phyloP scores from a whole-genome alignment of 2,888 invertebrate species.

The Parascotia fuliginaria region DNA sequence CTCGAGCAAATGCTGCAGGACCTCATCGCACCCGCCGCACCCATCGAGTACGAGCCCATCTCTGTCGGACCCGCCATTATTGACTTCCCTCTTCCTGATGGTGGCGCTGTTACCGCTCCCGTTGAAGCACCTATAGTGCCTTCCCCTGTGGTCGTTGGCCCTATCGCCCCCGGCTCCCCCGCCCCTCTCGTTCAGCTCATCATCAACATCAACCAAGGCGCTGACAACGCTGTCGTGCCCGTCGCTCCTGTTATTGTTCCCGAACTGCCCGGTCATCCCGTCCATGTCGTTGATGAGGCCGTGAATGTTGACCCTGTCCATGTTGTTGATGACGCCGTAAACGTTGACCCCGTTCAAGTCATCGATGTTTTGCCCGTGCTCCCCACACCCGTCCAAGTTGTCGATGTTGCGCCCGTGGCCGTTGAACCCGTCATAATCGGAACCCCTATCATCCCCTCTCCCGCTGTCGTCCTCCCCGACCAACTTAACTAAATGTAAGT shows the following conservation, averaged over 20 bases:
- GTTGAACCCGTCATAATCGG: slow-evolving; percentile 40
- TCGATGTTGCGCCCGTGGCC: slow-evolving; percentile 28
- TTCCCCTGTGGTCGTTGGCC: slow-evolving; percentile 18
- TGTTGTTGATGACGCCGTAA: slow-evolving; percentile 38
- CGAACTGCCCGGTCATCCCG: slow-evolving; percentile 17
- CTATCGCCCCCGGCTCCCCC: slow-evolving; percentile 18
- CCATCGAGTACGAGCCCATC: slow-evolving; percentile 20
- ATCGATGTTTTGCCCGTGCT: too few species aligned
- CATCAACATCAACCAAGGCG: slow-evolving; percentile 47
- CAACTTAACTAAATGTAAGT: slow-evolving; percentile 35
- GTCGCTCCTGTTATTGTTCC: not conserved
- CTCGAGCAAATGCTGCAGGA: slow-evolving; percentile 52
- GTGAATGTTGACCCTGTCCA: slow-evolving; percentile 21
- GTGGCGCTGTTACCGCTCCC: slow-evolving; percentile 7
- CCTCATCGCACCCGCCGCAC: slow-evolving; percentile 28
- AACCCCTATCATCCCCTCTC: slow-evolving; percentile 33
- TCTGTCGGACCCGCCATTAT: slow-evolving; percentile 22
- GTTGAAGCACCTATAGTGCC: slow-evolving; percentile 13
- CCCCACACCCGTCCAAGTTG: slow-evolving; percentile 25
- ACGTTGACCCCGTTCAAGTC: slow-evolving; percentile 24
- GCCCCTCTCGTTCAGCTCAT: slow-evolving; percentile 54
- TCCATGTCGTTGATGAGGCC: slow-evolving; percentile 10
- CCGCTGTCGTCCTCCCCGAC: slow-evolving; percentile 42
- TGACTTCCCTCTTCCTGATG: slow-evolving; percentile 16
- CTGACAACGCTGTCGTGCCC: slow-evolving; percentile 4